Base-by-base conservation (phyloP, 2,797 vertebrate species). In the Nyctibius grandis region DNA sequence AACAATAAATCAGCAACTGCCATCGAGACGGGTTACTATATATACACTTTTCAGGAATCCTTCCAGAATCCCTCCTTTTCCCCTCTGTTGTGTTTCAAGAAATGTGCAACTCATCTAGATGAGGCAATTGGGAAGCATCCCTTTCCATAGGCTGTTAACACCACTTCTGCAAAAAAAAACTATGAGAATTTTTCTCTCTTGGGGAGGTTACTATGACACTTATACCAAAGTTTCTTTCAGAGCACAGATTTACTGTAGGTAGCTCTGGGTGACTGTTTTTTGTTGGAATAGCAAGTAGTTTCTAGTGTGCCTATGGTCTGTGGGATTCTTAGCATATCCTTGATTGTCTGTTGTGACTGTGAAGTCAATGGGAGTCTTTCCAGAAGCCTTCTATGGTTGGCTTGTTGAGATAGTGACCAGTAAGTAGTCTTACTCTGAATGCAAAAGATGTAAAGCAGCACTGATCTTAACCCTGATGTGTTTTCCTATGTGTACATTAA, bases 1-100 rank as follows among this genome's bases (percentile, higher is more conserved):
- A 86, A 59, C 29, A 63, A 56, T 96, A 94, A 88, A 96, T 96
- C 73, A 92, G 29, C 31, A 53, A n/a, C 36, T 90, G 59, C 74
- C 88, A 67, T 42, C 0, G 0, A 42, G 11, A n/a, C 15, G 17
- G 15, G 44, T 93, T 93, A n/a, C 83, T 87, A 51, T 87, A 69
- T 82, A 86, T 81, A 86, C 8, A 31, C 28, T 84, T 88, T 38
- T 64, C 70, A 92, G 63, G 70, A 95, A 79, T 63, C 28, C 79
- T 95, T 93, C 87, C 85, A 94, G 79, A 88, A 88, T 90, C 70
- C 16, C 16, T 79, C 59, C 0, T 5, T 83, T 95, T 80, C 42
- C 40, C 6, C 14, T 86, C 57, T 84, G 14, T 78, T 79, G 69
- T 91, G 25, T 89, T 83, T 95, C 54, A 91, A 91, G 85, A 93